These are phyloP conservation scores for Sebastes hubbsi DNA, from an alignment of 2,797 vertebrate genomes.

Conservation along the genomic window DNA sequence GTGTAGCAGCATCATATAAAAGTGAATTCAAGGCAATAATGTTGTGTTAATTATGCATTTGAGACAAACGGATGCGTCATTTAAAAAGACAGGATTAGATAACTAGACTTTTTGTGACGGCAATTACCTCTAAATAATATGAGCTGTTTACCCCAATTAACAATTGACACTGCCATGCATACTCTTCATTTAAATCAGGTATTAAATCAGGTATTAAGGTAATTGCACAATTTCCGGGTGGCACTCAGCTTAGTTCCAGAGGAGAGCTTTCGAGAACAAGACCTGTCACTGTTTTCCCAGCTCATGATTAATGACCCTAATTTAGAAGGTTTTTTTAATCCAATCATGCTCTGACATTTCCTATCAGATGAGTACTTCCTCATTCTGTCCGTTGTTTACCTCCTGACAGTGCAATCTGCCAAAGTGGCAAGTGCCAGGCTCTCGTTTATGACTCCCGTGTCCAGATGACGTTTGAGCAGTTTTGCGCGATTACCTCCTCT, in stretches of 20 bases:
- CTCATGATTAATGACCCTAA: slow-evolving; percentile 84
- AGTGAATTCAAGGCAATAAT: not conserved
- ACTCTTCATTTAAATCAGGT: slow-evolving; percentile 69
- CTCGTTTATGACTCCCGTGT: slow-evolving; percentile 62
- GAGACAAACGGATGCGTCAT: slow-evolving; percentile 21
- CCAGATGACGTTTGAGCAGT: slow-evolving; percentile 65
- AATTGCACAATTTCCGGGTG: slow-evolving; percentile 79
- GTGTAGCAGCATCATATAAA: not conserved
- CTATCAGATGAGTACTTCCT: slow-evolving; percentile 72
- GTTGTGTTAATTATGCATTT: slow-evolving; percentile 15
- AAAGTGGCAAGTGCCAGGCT: slow-evolving; percentile 37
- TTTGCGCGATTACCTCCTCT: slow-evolving; percentile 64
- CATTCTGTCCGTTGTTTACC: slow-evolving; percentile 73
- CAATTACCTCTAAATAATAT: slow-evolving; percentile 57
- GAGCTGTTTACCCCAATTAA: slow-evolving; percentile 67
- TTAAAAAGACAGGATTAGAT: slow-evolving; percentile 40
- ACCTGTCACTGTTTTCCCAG: slow-evolving; percentile 68
- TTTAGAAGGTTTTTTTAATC: slow-evolving; percentile 73
- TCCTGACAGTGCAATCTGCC: slow-evolving; percentile 69
- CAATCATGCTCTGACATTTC: slow-evolving; percentile 82
- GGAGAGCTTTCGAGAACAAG: slow-evolving; percentile 67
- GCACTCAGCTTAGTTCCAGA: slow-evolving; percentile 68
- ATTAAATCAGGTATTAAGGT: slow-evolving; percentile 73
- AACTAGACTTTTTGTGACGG: slow-evolving; percentile 35
- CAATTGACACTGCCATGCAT: slow-evolving; percentile 59